These are phyloP conservation scores for Axea sp. DNA, from an alignment of 2,888 invertebrate species.

Conservation along the genomic window DNA sequence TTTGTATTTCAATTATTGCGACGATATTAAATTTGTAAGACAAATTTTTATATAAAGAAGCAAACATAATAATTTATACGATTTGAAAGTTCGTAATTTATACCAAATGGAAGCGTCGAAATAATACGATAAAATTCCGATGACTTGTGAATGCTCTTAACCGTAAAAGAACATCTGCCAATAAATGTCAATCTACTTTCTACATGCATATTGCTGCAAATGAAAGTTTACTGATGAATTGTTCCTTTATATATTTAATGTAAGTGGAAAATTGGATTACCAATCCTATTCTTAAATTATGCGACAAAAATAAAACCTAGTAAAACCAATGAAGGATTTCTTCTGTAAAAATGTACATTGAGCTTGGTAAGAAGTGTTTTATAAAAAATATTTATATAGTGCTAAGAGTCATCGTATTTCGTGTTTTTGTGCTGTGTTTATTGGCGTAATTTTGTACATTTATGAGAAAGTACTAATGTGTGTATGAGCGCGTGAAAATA, in stretches of 20 bases:
- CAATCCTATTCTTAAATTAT: constrained; percentile 15
- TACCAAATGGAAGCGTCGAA: constrained; percentile 1
- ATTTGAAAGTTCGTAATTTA: background rate
- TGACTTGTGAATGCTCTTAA: constrained; percentile 1
- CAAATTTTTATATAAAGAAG: constrained; percentile 20
- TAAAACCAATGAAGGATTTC: constrained; percentile 8
- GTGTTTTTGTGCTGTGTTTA: constrained; percentile 15
- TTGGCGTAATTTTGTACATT: constrained; percentile 29
- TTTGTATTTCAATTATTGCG: background rate
- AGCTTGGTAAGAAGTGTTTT: constrained; percentile 50
- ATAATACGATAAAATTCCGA: background rate
- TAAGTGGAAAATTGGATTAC: constrained; percentile 11
- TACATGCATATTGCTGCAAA: constrained; percentile 39
- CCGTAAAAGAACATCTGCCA: constrained; percentile 19
- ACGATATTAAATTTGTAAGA: constrained; percentile 5
- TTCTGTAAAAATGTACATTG: constrained; percentile 53
- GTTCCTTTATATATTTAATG: constrained; percentile 39
- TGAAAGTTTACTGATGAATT: constrained; percentile 45
- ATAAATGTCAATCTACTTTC: constrained; percentile 45
- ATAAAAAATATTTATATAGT: constrained; percentile 43
- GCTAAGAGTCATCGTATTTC: constrained; percentile 28
- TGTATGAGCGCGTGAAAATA: background rate
- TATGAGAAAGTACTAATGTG: constrained; percentile 6
- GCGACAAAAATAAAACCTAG: background rate
- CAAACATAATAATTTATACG: constrained; percentile 5